Evolutionary conservation across 2,113 vertebrate species (phyloP).

Genomic region (Zootoca vivipara): DNA sequence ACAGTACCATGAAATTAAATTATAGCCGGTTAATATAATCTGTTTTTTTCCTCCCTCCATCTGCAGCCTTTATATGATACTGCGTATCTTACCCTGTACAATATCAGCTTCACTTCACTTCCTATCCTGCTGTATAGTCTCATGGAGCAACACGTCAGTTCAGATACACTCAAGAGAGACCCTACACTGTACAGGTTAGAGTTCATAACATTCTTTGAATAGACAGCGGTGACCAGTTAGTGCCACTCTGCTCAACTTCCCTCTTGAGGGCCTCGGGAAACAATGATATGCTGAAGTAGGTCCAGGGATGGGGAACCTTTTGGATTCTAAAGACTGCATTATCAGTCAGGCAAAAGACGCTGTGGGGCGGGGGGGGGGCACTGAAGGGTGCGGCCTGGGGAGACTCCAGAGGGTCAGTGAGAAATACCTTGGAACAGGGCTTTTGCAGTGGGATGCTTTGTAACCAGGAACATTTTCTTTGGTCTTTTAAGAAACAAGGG

Average conservation of each 20-base stretch:
- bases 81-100: conserved; percentile 96
- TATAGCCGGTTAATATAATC: conserved; percentile 12
- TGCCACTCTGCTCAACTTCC: neutral
- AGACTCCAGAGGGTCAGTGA: too few relatives aligned
- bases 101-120: conserved; percentile 99
- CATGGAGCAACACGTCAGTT: conserved; percentile 92
- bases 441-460: neutral
- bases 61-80: conserved; percentile 94
- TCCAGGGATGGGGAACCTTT: neutral
- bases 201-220: neutral
- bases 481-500: neutral
- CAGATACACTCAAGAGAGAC: conserved; percentile 91
- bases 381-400: too few relatives aligned
- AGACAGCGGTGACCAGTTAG: neutral
- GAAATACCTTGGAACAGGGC: neutral
- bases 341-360: too few relatives aligned
- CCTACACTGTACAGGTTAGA: conserved; percentile 90
- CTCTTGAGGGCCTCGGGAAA: neutral
- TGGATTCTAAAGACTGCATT: too few relatives aligned
- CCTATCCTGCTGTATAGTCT: conserved; percentile 96
- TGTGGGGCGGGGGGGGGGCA: too few relatives aligned
- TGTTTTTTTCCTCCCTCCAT: conserved; percentile 43
- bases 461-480: neutral
- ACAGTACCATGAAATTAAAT: neutral
- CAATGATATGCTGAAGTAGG: neutral